phyloP scores from a whole-genome alignment of 2,113 vertebrate genomes.

The Steatornis caripensis region DNA sequence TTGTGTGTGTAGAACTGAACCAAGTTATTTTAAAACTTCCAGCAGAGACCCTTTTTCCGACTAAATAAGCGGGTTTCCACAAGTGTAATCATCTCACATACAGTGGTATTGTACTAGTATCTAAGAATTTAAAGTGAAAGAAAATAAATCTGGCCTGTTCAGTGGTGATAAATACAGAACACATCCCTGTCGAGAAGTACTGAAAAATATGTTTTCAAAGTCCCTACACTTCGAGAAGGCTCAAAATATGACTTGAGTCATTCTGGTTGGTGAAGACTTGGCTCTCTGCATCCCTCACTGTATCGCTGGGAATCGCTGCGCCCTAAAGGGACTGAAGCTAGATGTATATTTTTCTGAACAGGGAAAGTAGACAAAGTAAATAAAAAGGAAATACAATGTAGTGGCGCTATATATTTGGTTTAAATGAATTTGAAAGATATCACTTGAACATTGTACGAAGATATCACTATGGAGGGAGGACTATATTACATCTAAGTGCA shows the following conservation, averaged over 20 bases:
- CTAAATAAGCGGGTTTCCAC: neutral
- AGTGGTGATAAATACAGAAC: neutral
- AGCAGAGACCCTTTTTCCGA: neutral
- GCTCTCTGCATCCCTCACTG: neutral
- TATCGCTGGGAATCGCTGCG: neutral
- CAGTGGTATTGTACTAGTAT: neutral
- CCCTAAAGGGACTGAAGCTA: neutral
- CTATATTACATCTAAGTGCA: neutral
- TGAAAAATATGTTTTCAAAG: neutral
- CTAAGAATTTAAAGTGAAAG: neutral
- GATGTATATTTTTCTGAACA: neutral
- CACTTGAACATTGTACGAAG: neutral
- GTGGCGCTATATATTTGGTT: neutral
- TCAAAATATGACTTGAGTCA: neutral
- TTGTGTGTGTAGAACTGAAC: neutral
- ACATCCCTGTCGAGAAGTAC: accelerated
- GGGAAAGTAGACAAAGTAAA: neutral
- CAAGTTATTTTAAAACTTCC: neutral
- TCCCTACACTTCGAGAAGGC: neutral
- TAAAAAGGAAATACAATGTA: neutral
- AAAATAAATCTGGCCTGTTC: neutral
- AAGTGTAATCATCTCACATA: neutral
- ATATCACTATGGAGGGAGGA: neutral
- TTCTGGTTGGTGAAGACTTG: neutral
- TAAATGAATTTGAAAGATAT: neutral